These are phyloP conservation scores for Triplophysa dalaica DNA, from an alignment of 2,113 vertebrate species.

Conservation along the genomic window DNA sequence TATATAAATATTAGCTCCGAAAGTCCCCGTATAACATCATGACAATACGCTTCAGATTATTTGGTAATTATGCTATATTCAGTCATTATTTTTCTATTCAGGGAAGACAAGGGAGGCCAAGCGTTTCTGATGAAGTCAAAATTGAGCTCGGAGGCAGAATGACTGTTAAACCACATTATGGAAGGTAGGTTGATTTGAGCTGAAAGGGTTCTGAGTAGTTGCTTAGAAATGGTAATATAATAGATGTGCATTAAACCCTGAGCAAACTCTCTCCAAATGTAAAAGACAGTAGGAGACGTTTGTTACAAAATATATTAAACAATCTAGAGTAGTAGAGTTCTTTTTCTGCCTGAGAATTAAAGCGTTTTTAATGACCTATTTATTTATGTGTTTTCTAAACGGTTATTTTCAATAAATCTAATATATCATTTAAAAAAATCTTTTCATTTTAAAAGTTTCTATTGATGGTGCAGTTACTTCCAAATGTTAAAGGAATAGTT, in stretches of 20 bases:
- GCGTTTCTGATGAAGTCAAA: conserved; percentile 26
- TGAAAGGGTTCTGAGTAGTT: background rate
- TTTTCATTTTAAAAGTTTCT: too few species aligned
- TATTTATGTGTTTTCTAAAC: too few species aligned
- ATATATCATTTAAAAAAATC: too few species aligned
- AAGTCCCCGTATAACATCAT: conserved; percentile 25
- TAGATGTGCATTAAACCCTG: background rate
- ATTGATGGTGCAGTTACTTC: too few species aligned
- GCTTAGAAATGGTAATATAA: conserved; percentile 7
- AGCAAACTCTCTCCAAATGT: background rate
- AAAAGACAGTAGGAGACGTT: background rate
- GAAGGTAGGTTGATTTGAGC: conserved; percentile 15
- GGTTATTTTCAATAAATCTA: too few species aligned
- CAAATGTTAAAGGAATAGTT: too few species aligned
- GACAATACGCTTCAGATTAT: conserved; percentile 41
- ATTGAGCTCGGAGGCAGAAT: background rate
- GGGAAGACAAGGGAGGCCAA: conserved; percentile 35
- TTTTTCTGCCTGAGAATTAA: too few species aligned
- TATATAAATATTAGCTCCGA: conserved; percentile 34
- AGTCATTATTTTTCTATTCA: conserved; percentile 43
- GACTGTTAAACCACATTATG: conserved; percentile 1
- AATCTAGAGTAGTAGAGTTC: background rate
- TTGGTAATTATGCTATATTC: conserved; percentile 40
- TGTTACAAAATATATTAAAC: background rate
- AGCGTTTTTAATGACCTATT: too few species aligned